Evolutionary conservation across 2,888 invertebrate species (phyloP).

Genomic region (Cheilosia vernalis): DNA sequence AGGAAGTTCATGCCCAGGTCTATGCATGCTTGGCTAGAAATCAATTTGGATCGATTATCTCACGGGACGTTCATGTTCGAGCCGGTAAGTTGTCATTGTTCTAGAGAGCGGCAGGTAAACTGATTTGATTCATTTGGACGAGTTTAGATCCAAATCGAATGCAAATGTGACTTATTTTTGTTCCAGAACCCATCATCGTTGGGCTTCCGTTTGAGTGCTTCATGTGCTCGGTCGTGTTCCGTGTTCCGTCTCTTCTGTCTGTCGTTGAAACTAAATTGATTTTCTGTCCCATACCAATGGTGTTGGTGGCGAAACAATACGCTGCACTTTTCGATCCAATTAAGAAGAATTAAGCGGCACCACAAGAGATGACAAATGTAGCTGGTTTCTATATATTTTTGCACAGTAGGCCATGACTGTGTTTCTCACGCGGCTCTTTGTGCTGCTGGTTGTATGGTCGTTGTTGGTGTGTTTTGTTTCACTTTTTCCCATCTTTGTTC

Average conservation of each 20-base stretch:
- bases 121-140: constrained; percentile 15
- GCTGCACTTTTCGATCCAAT: constrained; percentile 67
- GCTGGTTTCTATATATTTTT: constrained; percentile 27
- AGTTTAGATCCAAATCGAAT: constrained; percentile 14
- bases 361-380: constrained; percentile 46
- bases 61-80: constrained; percentile 95
- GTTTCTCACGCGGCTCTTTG: constrained; percentile 63
- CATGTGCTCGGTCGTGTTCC: constrained; percentile 14
- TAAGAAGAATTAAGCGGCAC: constrained; percentile 73
- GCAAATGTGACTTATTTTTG: constrained; percentile 24
- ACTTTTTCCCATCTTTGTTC: constrained; percentile 61
- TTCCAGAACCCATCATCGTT: constrained; percentile 56
- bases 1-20: constrained; percentile 96
- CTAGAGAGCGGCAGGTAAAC: constrained; percentile 77
- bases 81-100: constrained; percentile 89
- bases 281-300: constrained; percentile 33
- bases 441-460: constrained; percentile 9
- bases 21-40: constrained; percentile 96
- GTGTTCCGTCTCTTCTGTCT: constrained; percentile 17
- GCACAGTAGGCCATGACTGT: constrained; percentile 56
- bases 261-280: constrained; percentile 40
- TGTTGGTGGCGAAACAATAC: constrained; percentile 42
- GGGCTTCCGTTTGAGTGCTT: constrained; percentile 36
- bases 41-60: constrained; percentile 94
- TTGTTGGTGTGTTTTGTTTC: constrained; percentile 30